Percentiles rank a stretch among this genome's conserved stretches.
These are phyloP conservation scores for Podilymbus podiceps DNA, from an alignment of 2,113 vertebrate genomes.

Conservation along the genomic window DNA sequence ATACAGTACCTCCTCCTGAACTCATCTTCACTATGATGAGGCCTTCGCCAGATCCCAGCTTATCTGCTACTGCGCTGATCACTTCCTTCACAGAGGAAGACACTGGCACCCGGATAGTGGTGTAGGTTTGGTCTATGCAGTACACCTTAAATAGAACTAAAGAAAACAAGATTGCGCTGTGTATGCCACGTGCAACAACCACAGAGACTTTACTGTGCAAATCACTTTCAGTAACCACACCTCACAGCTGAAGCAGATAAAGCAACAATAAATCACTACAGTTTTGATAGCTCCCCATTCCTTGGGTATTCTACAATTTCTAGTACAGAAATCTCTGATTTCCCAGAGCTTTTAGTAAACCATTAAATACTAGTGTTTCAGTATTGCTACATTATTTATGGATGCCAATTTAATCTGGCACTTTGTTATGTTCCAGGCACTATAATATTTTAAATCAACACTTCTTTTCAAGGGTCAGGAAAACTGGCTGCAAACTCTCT, in stretches of 20 bases:
- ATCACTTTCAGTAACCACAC: not conserved
- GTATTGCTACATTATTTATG: not conserved
- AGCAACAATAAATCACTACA: not conserved
- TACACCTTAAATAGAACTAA: conserved; percentile 96
- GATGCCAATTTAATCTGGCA: not conserved
- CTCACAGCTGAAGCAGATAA: not conserved
- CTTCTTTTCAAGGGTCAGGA: not conserved
- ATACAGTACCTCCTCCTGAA: conserved; percentile 89
- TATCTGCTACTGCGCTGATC: conserved; percentile 88
- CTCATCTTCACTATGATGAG: conserved; percentile 91
- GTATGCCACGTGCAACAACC: rapidly evolving
- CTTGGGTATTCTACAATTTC: not conserved
- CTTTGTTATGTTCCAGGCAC: not conserved
- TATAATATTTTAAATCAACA: not conserved
- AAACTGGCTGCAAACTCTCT: not conserved
- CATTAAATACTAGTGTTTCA: not conserved
- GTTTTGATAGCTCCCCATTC: not conserved
- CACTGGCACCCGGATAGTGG: conserved; percentile 90
- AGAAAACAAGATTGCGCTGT: not conserved
- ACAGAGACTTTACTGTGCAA: not conserved
- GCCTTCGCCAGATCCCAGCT: conserved; percentile 91
- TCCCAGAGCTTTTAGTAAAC: not conserved
- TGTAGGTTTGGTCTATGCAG: conserved; percentile 96
- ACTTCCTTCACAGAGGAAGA: conserved; percentile 90
- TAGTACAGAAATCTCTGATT: not conserved